A percentile compares a stretch with the other conserved stretches of the same genome.
These are phyloP conservation scores for Aspidiotus rigidus DNA, from an alignment of 2,888 invertebrate species.

Conservation along the genomic window DNA sequence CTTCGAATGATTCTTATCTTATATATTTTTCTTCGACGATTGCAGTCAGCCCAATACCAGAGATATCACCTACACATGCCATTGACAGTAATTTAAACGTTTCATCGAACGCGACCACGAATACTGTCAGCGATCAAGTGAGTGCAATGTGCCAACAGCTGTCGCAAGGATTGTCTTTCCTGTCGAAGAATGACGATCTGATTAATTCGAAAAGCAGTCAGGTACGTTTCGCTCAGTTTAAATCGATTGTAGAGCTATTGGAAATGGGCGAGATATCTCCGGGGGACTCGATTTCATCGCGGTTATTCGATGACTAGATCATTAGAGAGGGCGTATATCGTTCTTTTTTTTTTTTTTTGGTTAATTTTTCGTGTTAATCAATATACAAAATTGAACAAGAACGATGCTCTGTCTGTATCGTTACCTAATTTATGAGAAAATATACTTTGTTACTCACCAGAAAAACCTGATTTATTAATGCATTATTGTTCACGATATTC, in stretches of 20 bases:
- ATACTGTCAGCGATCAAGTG: conserved; percentile 48
- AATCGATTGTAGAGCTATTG: too few relatives aligned
- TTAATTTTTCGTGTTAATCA: too few relatives aligned
- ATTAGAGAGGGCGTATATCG: not conserved
- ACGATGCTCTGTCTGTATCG: too few relatives aligned
- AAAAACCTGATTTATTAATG: too few relatives aligned
- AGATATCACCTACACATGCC: conserved; percentile 54
- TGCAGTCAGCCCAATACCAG: conserved; percentile 66
- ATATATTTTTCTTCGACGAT: conserved; percentile 37
- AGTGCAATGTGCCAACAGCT: conserved; percentile 68
- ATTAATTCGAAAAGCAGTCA: conserved; percentile 30
- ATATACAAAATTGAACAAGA: too few relatives aligned
- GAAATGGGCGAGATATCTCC: not conserved
- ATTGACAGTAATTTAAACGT: conserved; percentile 39
- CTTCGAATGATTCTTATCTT: conserved; percentile 5
- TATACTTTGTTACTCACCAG: too few relatives aligned
- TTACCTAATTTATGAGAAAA: too few relatives aligned
- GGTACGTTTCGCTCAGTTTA: not conserved
- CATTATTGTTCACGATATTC: too few relatives aligned
- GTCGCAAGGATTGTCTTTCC: conserved; percentile 63
- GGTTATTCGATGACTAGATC: not conserved
- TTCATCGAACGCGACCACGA: not conserved
- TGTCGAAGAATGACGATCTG: conserved; percentile 52
- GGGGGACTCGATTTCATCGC: not conserved
- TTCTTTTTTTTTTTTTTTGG: not conserved